Percentiles rank a stretch among this genome's conserved stretches.
phyloP scores from a whole-genome alignment of 2,797 vertebrate species.

The Agapornis canus region DNA sequence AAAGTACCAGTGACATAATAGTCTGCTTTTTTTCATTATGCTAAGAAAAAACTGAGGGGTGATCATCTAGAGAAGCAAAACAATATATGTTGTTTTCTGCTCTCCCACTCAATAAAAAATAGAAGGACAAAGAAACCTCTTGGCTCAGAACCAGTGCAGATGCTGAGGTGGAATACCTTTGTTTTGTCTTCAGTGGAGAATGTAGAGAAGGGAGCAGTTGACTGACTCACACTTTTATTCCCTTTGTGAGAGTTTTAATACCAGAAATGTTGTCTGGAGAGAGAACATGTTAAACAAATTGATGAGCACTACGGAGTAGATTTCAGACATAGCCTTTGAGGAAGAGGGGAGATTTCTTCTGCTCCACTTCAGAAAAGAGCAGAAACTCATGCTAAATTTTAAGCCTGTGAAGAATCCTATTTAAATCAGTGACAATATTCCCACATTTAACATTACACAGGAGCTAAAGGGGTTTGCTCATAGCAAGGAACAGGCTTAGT shows the following conservation, averaged over 20 bases:
- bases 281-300: background rate
- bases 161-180: background rate
- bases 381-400: background rate
- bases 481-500: background rate
- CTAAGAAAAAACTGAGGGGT: background rate
- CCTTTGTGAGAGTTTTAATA: background rate
- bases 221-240: background rate
- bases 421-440: background rate
- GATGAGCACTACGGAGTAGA: background rate
- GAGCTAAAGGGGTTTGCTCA: background rate
- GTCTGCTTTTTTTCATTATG: rapidly evolving
- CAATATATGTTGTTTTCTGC: background rate
- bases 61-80: background rate
- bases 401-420: background rate
- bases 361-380: background rate
- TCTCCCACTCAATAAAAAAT: background rate
- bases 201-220: background rate
- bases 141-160: background rate
- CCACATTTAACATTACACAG: background rate
- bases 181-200: background rate
- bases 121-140: background rate
- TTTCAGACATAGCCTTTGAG: background rate
- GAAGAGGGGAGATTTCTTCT: background rate
- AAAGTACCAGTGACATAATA: background rate
- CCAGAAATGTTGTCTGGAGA: background rate